Percentiles rank a stretch among this genome's conserved stretches.
Evolutionary conservation across 2,888 invertebrate species (phyloP).

Genomic region (Calameuta filiformis): DNA sequence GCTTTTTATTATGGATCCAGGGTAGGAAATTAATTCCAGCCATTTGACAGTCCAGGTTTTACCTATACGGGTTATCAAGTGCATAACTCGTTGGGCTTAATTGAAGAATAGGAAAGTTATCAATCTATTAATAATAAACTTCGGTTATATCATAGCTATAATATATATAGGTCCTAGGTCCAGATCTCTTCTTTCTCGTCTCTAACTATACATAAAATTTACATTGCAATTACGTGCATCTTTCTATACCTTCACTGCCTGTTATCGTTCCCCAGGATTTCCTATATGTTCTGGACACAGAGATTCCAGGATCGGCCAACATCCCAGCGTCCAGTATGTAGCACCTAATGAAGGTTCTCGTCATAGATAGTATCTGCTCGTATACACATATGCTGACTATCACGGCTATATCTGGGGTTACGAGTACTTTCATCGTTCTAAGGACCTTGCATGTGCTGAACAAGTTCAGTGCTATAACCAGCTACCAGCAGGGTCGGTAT

Average conservation of each 20-base stretch:
- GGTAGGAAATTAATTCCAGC: not conserved
- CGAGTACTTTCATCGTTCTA: not conserved
- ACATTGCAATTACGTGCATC: not conserved
- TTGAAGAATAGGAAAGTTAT: not conserved
- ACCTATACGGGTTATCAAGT: not conserved
- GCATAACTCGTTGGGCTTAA: not conserved
- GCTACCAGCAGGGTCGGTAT: not conserved
- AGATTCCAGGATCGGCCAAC: constrained; percentile 47
- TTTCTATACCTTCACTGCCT: not conserved
- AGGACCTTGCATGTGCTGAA: not conserved
- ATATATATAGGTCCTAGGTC: not conserved
- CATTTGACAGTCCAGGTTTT: not conserved
- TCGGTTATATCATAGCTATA: not conserved
- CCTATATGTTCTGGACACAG: constrained; percentile 28
- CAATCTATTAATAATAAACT: not conserved
- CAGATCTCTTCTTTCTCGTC: not conserved
- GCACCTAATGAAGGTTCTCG: constrained; percentile 56
- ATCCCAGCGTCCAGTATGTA: constrained; percentile 39
- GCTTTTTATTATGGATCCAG: not conserved
- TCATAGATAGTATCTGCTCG: not conserved
- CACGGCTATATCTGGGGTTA: not conserved
- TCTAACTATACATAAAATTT: not conserved
- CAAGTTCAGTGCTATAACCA: not conserved
- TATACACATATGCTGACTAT: not conserved
- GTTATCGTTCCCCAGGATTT: not conserved